Percentiles rank a stretch among this genome's conserved stretches.
phyloP scores from a whole-genome alignment of 2,888 invertebrate species.

The Neuroscelio doddi region DNA sequence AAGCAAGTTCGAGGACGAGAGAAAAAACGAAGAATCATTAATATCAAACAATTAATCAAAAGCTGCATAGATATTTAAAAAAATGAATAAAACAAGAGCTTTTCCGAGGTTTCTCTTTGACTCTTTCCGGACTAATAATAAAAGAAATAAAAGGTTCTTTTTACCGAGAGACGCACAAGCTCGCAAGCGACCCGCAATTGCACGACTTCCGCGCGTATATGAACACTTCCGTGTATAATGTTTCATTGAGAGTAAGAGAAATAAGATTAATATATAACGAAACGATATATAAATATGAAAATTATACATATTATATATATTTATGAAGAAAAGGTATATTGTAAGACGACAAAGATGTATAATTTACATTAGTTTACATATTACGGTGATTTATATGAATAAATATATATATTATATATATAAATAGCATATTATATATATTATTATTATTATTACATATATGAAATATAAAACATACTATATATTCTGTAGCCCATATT shows the following conservation, averaged over 20 bases:
- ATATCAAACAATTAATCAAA: slow-evolving; percentile 28
- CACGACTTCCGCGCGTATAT: slow-evolving; percentile 11
- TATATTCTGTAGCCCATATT: slow-evolving; percentile 48
- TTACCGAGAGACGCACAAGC: slow-evolving; percentile 45
- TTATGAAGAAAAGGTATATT: slow-evolving; percentile 62
- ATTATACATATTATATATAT: slow-evolving; percentile 62
- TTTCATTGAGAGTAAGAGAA: slow-evolving; percentile 53
- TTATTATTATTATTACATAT: slow-evolving; percentile 43
- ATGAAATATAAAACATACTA: slow-evolving; percentile 40
- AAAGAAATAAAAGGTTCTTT: slow-evolving; percentile 31
- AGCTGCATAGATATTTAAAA: no score
- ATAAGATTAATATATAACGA: slow-evolving; percentile 56
- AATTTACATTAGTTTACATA: slow-evolving; percentile 60
- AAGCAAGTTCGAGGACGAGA: slow-evolving; percentile 31
- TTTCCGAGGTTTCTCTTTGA: slow-evolving; percentile 45
- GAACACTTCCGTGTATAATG: slow-evolving; percentile 43
- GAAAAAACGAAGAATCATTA: slow-evolving; percentile 2
- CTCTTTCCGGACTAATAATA: slow-evolving; percentile 8
- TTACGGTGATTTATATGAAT: slow-evolving; percentile 58
- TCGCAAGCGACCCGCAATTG: slow-evolving; percentile 44
- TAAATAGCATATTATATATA: slow-evolving; percentile 52
- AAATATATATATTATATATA: slow-evolving; percentile 54
- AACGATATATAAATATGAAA: slow-evolving; percentile 59
- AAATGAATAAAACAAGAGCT: no score
- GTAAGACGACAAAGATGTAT: slow-evolving; percentile 56